A percentile compares a stretch with the other conserved stretches of the same genome.
phyloP scores from a whole-genome alignment of 2,113 vertebrate genomes.

The Platysteira castanea region DNA sequence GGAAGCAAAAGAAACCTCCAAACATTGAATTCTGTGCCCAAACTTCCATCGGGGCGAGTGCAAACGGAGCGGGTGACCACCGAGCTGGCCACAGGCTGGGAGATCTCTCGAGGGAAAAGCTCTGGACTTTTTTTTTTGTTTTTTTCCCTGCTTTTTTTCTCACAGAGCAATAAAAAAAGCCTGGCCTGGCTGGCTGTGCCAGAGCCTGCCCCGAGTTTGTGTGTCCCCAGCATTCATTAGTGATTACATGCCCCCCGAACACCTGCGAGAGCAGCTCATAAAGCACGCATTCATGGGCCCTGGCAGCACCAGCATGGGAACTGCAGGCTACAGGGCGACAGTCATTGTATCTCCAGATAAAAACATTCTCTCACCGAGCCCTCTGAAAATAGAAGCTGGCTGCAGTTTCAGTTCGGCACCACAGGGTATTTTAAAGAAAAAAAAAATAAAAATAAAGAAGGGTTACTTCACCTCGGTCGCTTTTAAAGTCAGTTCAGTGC shows the following conservation, averaged over 20 bases:
- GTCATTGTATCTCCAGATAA: constrained; percentile 82
- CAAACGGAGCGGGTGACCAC: rapidly evolving
- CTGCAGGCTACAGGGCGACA: constrained; percentile 68
- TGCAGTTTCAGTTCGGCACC: constrained; percentile 66
- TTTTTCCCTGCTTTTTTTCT: constrained; percentile 35
- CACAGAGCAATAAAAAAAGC: constrained; percentile 37
- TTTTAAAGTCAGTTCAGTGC: constrained; percentile 64
- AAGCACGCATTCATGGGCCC: constrained; percentile 80
- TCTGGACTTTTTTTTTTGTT: neutral
- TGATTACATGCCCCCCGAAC: constrained; percentile 76
- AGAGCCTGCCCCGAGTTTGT: constrained; percentile 67
- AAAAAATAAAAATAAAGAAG: neutral
- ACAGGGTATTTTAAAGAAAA: constrained; percentile 52
- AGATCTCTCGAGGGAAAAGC: neutral
- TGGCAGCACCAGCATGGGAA: constrained; percentile 82
- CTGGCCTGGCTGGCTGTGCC: constrained; percentile 63
- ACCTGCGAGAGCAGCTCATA: constrained; percentile 79
- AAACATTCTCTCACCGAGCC: constrained; percentile 77
- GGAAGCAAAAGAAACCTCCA: neutral
- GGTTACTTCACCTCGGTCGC: constrained; percentile 68
- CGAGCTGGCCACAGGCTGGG: neutral
- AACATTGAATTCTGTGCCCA: rapidly evolving
- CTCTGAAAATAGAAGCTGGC: constrained; percentile 74
- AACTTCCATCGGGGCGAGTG: neutral
- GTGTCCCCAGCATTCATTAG: constrained; percentile 71